Conservation (phyloP, 2,113 vertebrate species). For the Leucosticte australis region DNA sequence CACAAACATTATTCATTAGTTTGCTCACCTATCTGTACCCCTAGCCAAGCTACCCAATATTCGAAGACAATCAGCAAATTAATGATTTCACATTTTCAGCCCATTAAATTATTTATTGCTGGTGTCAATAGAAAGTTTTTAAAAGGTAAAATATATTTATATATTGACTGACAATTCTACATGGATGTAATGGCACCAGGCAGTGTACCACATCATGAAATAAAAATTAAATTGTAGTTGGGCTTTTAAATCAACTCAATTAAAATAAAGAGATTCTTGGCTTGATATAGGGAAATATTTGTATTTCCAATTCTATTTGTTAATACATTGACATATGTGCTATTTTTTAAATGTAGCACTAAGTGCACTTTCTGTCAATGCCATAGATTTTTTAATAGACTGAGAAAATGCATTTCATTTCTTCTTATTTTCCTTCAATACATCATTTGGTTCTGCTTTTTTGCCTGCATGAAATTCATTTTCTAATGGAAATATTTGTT, state of each 20-base stretch:
- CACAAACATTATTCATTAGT: background rate
- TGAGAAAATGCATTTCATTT: conserved; percentile 99
- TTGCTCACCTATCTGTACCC: background rate
- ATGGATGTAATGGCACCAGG: conserved; percentile 69
- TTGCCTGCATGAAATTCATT: conserved; percentile 99
- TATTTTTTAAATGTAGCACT: conserved; percentile 91
- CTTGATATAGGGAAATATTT: conserved; percentile 89
- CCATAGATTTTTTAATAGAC: conserved; percentile 93
- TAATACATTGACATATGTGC: conserved; percentile 89
- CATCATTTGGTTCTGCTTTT: conserved; percentile 99
- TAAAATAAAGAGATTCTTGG: conserved; percentile 90
- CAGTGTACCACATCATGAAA: conserved; percentile 79
- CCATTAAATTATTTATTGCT: conserved; percentile 74
- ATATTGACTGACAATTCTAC: conserved; percentile 74
- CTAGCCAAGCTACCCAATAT: background rate
- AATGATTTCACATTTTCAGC: conserved; percentile 69
- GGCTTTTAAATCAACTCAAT: conserved; percentile 88
- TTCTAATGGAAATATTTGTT: conserved; percentile 99
- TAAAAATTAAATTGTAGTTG: conserved; percentile 90
- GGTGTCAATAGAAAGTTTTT: conserved; percentile 76
- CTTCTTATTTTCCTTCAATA: conserved; percentile 99
- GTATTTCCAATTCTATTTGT: conserved; percentile 89
- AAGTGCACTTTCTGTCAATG: conserved; percentile 91
- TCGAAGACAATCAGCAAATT: conserved; percentile 62
- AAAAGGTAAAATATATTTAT: conserved; percentile 78